Evolutionary conservation across 2,113 vertebrate species (phyloP), one percentile per base, ranked within the genome.

Genomic region (Microcebus jonahi): DNA sequence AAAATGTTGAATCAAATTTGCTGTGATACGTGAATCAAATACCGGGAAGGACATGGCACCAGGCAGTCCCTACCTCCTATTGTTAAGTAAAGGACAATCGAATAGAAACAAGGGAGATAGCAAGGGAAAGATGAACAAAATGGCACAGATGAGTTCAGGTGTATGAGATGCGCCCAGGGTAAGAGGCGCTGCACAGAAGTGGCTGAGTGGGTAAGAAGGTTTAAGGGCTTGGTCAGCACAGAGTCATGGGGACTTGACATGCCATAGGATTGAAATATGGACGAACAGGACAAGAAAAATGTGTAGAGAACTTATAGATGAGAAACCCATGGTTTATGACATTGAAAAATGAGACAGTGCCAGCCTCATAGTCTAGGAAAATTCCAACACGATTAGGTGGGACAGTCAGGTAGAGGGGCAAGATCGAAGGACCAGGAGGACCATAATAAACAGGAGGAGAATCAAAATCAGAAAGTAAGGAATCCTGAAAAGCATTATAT

Each of bases 241-340:
- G 8, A 25, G 23, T 71, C 95, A 97, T 31, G 50, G 65, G 82
- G 1, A 3, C 2, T 61, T 0, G 0, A 67, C 34, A 88, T 2
- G 11, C 1, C 27, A 34, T 18, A 71, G 53, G 36, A 88, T 12
- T 91, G 48, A 96, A 94, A 96, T 94, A 96, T 14, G 45, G 86
- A 84, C 36, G 63, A 25, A 39, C 6, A 7, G 1, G 1, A 2
- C 18, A 0, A 65, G 45, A 6, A 92, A 94, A 96, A 12, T 0
- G 57, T 0, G 6, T 18, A 82, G 13, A 85, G 59, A 90, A 96
- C 42, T 63, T 71, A 27, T 88, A 97, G 48, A 96, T 94, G 25
- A 83, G 65, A 80, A 12, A 79, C 3, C 18, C 57, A 31, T 71
- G 29, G 39, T 18, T 39, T 25, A 71, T 93, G n/a, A 91, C 50